These are phyloP conservation scores for Pangasius sanitwongsei DNA, from an alignment of 2,797 vertebrate genomes.

Conservation along the genomic window DNA sequence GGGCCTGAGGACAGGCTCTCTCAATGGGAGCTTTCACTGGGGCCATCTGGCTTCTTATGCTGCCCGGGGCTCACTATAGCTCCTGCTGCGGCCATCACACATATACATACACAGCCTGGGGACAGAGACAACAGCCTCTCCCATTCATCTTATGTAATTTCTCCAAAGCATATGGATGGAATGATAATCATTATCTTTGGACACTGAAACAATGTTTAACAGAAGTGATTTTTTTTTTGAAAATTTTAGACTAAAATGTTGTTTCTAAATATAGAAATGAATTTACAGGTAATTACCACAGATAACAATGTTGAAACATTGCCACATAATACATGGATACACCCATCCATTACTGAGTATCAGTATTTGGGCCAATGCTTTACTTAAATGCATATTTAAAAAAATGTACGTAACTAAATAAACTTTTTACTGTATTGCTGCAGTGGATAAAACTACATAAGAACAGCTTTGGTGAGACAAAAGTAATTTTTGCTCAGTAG, in stretches of 20 bases:
- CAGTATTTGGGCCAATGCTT: background rate
- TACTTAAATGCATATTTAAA: background rate
- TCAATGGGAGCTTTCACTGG: slow-evolving; percentile 61
- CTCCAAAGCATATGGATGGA: slow-evolving; percentile 1
- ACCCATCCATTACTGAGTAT: background rate
- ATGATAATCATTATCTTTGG: background rate
- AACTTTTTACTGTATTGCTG: background rate
- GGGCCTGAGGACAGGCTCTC: slow-evolving; percentile 54
- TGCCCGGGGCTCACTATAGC: slow-evolving; percentile 31
- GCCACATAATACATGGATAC: background rate
- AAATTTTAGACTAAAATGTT: background rate
- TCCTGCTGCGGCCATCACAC: slow-evolving; percentile 21
- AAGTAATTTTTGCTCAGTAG: background rate
- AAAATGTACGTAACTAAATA: background rate
- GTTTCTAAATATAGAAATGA: background rate
- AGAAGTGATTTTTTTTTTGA: background rate
- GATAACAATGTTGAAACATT: background rate
- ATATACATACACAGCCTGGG: slow-evolving; percentile 51
- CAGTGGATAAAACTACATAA: background rate
- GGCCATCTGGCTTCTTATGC: slow-evolving; percentile 60
- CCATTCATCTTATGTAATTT: slow-evolving; percentile 31
- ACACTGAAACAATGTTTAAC: background rate
- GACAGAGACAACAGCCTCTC: slow-evolving; percentile 44
- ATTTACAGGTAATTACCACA: background rate
- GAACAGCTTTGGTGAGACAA: background rate